Base-by-base conservation (phyloP, 2,888 invertebrate genomes). In the Patella pellucida region DNA sequence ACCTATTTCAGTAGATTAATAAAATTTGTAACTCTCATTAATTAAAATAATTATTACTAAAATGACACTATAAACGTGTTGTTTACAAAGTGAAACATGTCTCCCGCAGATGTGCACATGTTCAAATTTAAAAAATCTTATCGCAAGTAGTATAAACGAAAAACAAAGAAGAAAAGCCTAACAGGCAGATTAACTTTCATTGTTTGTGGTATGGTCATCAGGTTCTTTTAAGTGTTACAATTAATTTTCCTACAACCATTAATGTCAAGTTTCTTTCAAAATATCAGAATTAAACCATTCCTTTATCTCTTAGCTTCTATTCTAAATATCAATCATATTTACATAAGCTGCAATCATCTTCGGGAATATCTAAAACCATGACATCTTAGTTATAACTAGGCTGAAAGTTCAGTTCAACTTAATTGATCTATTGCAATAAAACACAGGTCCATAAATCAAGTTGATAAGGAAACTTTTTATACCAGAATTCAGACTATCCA, bases 141-240 rank as follows among this genome's bases (percentile, higher is more conserved):
- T 62, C 62, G 23, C 62, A 62, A 62, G 23, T n/a, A 23, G n/a
- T 23, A 62, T 23, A 62, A 62, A 62, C 19, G n/a, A 12, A 62
- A 62, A 62, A 62, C 16, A 62, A n/a, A 62, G 23, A 62, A 23
- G 62, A 62, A 62, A 23, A 62, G n/a, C 19, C 19, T 62, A 23
- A 62, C 62, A 62, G 23, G 19, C 23, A 62, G 23, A 62, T 62
- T 62, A 62, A 23, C 62, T 62, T 62, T n/a, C 62, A 62, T 62
- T 62, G 62, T 62, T 62, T 62, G 62, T 62, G 62, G 62, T 62
- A 62, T 62, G 62, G 62, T 62, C 62, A 62, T 62, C 62, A 23
- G 23, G 62, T 62, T 62, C 62, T 62, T 62, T 62, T 62, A 62
- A 23, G 62, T 62, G n/a, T 23, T 23, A 62, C 62, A 62, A 62